Evolutionary conservation across 1,140 invertebrate species (phyloP).

Genomic region (Heliconius melpomene): DNA sequence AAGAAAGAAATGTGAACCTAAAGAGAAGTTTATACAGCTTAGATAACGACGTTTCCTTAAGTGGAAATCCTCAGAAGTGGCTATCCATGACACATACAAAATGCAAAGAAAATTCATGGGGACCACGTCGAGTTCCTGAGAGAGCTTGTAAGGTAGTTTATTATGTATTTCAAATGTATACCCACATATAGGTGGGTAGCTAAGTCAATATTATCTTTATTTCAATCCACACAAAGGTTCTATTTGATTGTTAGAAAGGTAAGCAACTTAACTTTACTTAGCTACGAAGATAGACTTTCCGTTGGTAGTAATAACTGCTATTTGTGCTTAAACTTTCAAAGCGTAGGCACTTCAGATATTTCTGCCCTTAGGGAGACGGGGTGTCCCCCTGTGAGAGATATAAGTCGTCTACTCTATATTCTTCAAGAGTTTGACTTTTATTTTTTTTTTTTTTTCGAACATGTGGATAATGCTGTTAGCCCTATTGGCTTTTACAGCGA

Average conservation of each 20-base stretch:
- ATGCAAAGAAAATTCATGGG: constrained; percentile 39
- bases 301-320: constrained; percentile 10
- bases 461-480: too few species aligned
- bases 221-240: not conserved
- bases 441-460: too few species aligned
- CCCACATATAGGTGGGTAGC: not conserved
- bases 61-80: constrained; percentile 32
- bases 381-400: not conserved
- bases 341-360: constrained; percentile 10
- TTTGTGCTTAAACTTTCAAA: constrained; percentile 9
- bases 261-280: constrained; percentile 1
- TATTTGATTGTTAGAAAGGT: not conserved
- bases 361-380: not conserved
- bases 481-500: too few species aligned
- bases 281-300: constrained; percentile 8
- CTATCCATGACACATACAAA: constrained; percentile 40
- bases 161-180: constrained; percentile 7
- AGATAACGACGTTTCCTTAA: constrained; percentile 24
- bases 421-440: not conserved
- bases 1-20: not conserved
- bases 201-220: constrained; percentile 25
- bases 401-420: not conserved
- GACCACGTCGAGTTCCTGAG: constrained; percentile 30
- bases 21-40: not conserved
- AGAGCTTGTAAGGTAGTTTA: constrained; percentile 33